Evolutionary conservation across 2,888 invertebrate species (phyloP), one percentile per base, ranked within the genome.

Genomic region (Spodoptera littoralis): DNA sequence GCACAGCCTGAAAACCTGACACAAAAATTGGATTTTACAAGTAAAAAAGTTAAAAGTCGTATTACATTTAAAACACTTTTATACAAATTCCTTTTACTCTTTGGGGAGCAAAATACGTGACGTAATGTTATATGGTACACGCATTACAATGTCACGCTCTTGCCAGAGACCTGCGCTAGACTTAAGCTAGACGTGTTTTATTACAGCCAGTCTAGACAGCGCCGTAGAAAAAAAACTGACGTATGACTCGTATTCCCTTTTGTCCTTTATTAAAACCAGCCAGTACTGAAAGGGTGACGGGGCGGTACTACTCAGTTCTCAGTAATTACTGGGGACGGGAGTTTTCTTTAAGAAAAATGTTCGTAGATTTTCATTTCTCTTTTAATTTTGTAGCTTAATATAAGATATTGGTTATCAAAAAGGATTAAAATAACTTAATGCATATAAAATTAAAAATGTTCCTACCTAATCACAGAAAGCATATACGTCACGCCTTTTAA

Each of bases 171-270:
- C 56, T 53, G 42, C 56, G 49, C 53, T 12, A 70, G 68, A 70
- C 74, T 36, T 45, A 51, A 22, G 41, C 52, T 22, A 74, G 70
- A 71, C 75, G 18, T 50, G 70, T 56, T 56, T 63, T 53, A 75
- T 60, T 48, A 60, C 53, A 6, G 48, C 11, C 11, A 41, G 71
- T 71, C 71, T 62, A 71, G 71, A 69, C 71, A 30, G 13, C 30
- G 9, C 27, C 58, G 0, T 46, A 48, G 53, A 46, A 74, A 69
- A 53, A 54, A 70, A 66, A 48, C 18, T 18, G 2, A 18, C 22
- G 8, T 51, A 36, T 41, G 57, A 44, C 22, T 65, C 44, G 30
- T n/a, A 22, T 56, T 59, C 68, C 24, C 49, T 62, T 61, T 68
- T 71, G 30, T 56, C 47, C 48, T 49, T 36, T 44, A 30, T 58